phyloP scores from a whole-genome alignment of 2,888 invertebrate species.

The Agrochola lychnidis region DNA sequence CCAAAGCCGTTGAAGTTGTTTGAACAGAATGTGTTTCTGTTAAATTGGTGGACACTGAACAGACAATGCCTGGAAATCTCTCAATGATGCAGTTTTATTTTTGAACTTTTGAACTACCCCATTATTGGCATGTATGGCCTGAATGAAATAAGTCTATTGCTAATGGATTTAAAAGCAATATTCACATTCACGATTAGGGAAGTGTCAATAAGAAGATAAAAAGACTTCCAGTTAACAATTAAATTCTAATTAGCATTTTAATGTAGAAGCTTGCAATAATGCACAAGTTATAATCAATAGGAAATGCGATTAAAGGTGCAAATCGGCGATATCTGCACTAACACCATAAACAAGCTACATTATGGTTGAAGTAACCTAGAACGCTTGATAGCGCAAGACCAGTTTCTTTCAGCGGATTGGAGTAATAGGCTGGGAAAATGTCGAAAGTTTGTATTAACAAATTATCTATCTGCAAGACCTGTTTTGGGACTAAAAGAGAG shows the following conservation, averaged over 20 bases:
- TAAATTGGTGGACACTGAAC: not conserved
- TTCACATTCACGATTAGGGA: slow-evolving; percentile 18
- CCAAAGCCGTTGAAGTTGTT: not conserved
- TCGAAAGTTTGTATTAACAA: slow-evolving; percentile 20
- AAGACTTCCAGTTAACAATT: slow-evolving; percentile 8
- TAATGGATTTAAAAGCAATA: slow-evolving; percentile 11
- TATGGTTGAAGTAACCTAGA: slow-evolving; percentile 15
- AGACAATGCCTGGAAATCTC: not conserved
- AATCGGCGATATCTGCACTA: slow-evolving; percentile 19
- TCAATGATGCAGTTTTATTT: slow-evolving; percentile 15
- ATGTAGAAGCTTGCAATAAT: slow-evolving; percentile 34
- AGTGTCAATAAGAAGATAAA: slow-evolving; percentile 14
- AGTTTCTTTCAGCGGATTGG: slow-evolving; percentile 31
- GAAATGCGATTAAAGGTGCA: slow-evolving; percentile 19
- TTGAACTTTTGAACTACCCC: not conserved
- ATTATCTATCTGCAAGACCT: slow-evolving; percentile 1
- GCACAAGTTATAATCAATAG: slow-evolving; percentile 9
- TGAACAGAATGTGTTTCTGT: not conserved
- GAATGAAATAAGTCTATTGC: not conserved
- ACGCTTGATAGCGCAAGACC: slow-evolving; percentile 7
- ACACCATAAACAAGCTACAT: slow-evolving; percentile 23
- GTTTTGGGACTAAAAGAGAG: slow-evolving; percentile 11
- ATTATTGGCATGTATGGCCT: not conserved
- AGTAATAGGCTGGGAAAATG: slow-evolving; percentile 26
- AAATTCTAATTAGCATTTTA: slow-evolving; percentile 32